Base-by-base conservation (phyloP, 2,888 invertebrate genomes). In the Sipha maydis region DNA sequence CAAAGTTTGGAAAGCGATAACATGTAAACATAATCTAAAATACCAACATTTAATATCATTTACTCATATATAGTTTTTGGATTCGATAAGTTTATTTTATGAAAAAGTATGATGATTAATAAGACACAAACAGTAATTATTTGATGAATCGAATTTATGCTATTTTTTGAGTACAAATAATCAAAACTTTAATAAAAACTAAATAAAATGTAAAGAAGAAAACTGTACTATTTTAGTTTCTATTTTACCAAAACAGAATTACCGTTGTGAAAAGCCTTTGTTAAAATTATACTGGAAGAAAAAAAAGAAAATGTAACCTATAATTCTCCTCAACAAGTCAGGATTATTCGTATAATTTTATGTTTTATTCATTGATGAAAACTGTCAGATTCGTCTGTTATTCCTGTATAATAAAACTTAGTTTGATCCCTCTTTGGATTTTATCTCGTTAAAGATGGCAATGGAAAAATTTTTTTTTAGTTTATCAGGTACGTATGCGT, bases 281-380 rank as follows among this genome's bases (percentile, higher is more conserved):
- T 71, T 71, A 17, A 71, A 48, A 71, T 71, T 71, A 71, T 3
- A 71, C 31, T 71, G 14, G 17, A 28, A 31, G 9, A 69, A 69
- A 69, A 69, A 69, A 61, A 67, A 67, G 21, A 61, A 71, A 31
- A 71, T 2, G 25, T 34, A 73, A 73, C 34, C 48, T 73, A 41
- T 31, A 48, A 73, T 25, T 54, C 14, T 83, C 28, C 25, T 71
- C 25, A 71, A 83, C 69, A 67, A 83, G 83, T 54, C 54, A 71
- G 71, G 25, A 54, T 31, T 31, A 69, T 28, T 82, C 41, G 67
- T 82, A 69, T 69, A 82, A 69, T 34, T 41, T 28, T 38, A 83
- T 73, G 83, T 83, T 83, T 83, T 83, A 83, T 83, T 83, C 71
- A 83, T 71, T 7, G 71, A 83, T 28, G 11, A 71, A 73, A 83